These are phyloP conservation scores for Sigmodon hispidus DNA, from an alignment of 2,113 vertebrate species.

Conservation along the genomic window DNA sequence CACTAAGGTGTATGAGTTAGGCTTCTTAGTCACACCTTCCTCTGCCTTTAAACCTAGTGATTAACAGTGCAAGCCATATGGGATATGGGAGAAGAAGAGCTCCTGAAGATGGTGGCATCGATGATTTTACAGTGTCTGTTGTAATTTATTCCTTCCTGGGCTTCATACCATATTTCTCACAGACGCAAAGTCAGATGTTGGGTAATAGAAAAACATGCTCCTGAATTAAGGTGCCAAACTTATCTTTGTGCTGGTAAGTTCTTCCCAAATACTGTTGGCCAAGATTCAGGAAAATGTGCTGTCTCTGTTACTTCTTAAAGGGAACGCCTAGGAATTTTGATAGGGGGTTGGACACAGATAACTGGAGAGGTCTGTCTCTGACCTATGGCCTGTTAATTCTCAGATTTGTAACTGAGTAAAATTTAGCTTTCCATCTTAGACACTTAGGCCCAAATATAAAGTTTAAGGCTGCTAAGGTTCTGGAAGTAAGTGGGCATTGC, in stretches of 20 bases:
- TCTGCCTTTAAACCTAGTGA: neutral
- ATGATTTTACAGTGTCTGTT: neutral
- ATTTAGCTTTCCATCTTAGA: neutral
- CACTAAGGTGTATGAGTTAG: neutral
- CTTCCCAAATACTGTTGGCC: slow-evolving; percentile 28
- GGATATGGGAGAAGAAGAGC: neutral
- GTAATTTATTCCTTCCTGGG: slow-evolving; percentile 62
- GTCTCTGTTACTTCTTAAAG: neutral
- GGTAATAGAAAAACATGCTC: slow-evolving; percentile 67
- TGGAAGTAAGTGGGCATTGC: neutral
- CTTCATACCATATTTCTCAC: slow-evolving; percentile 65
- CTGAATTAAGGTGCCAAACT: slow-evolving; percentile 57
- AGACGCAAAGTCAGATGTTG: slow-evolving; percentile 71
- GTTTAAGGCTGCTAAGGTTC: neutral
- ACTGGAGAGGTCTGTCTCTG: neutral
- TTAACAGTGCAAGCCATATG: neutral
- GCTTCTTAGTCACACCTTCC: neutral
- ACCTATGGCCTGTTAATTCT: neutral
- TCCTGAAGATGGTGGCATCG: neutral
- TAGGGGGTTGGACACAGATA: neutral
- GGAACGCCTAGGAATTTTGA: neutral
- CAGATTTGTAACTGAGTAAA: neutral
- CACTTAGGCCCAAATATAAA: neutral
- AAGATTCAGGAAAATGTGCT: neutral
- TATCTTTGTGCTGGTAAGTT: slow-evolving; percentile 53